Evolutionary conservation across 2,888 invertebrate species (phyloP), one percentile per base, ranked within the genome.

Genomic region (Xanthostigma xanthostigma): DNA sequence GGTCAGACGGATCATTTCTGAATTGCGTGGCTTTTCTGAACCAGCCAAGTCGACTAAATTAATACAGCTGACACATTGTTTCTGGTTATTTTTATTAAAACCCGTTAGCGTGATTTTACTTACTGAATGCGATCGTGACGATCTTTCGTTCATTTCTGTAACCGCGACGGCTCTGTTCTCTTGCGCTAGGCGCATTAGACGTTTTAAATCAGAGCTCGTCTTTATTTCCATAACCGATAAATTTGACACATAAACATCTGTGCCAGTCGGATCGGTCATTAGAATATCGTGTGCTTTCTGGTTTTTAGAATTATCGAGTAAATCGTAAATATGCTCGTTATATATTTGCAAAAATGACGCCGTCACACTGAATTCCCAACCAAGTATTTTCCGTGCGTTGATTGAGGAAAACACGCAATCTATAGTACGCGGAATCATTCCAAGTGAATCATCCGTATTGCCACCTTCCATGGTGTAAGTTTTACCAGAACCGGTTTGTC

Each of bases 401-500:
- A 85, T 81, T 39, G 78, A 76, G 33, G 77, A 70, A 58, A 91
- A 93, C 44, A 93, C 79, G 62, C 84, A 75, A 56, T 79, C 74
- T n/a, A 89, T 83, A 1, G 90, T 83, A 52, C 89, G 70, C 0
- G 91, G 89, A 56, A 92, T 90, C 50, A 49, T 54, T 53, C 59
- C 59, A 38, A 45, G 34, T 33, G 51, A 8, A 9, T 49, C 45
- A 2, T 48, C 44, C n/a, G 49, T 35, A n/a, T 48, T 12, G 27
- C 50, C 55, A 67, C 91, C 91, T 70, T 89, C 89, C 91, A 92
- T 91, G 0, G 91, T 91, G 59, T 80, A 87, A 0, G 91, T 91
- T 68, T 91, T 91, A 0, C 91, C 91, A 46, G 89, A 88, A 10
- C 91, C 89, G 1, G 91, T 91, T 69, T 91, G 91, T 0, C 91